Base-by-base conservation (phyloP, 2,113 vertebrate species). In the Agapornis roseicollis region DNA sequence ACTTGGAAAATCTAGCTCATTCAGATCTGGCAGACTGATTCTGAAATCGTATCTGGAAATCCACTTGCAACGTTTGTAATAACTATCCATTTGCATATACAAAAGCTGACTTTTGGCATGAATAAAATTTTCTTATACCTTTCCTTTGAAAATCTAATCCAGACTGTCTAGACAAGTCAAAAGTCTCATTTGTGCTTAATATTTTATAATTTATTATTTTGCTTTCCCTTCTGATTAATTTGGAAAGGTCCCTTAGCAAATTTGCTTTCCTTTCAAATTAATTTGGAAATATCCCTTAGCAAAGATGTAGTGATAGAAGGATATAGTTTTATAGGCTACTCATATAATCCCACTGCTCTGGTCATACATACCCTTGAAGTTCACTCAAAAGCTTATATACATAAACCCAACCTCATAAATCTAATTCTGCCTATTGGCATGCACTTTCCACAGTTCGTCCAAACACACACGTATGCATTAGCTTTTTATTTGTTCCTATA, bases 141-240 rank as follows among this genome's bases (percentile, higher is more conserved):
- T 64, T 15, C 65, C 92, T 89, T 71, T 90, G 88, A 95, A 97
- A 90, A 90, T 19, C 83, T 81, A 65, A 78, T 93, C 88, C 94
- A 93, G 95, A 73, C 92, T 94, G 95, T 96, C 96, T 97, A 96
- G 95, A 95, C 96, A 96, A 95, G 95, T 83, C 86, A 78, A 89
- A 94, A 88, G 33, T 66, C 91, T 94, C 79, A 37, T 91, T 95
- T 83, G 42, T 70, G 71, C 64, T 66, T 70, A 66, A 89, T 88
- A 53, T 66, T 88, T 96, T 73, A 16, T 65, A 70, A 88, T 93
- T 96, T 91, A 85, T 93, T 73, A 28, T 85, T 95, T 89, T 73
- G 25, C 60, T 93, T 89, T 88, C n/a, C 60, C 56, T 58, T 83
- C 18, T 15, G 88, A 90, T 91, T 85, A 71, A 83, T 80, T 47